These are phyloP conservation scores for Clepsis dumicolana DNA, from an alignment of 2,888 invertebrate genomes.

Conservation along the genomic window DNA sequence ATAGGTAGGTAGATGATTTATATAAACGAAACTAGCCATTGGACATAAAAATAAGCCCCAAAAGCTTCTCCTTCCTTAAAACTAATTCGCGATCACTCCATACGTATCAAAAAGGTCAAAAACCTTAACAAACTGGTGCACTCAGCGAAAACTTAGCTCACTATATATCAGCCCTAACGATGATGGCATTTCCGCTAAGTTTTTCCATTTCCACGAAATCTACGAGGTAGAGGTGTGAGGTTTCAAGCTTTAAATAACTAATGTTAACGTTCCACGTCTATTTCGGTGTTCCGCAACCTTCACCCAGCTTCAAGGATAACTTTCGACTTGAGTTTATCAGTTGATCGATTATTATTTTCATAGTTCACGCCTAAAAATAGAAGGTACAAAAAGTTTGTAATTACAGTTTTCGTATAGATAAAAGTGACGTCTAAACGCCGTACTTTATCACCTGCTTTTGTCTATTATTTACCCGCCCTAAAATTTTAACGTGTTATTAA, in stretches of 20 bases:
- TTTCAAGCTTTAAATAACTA: slow-evolving; percentile 37
- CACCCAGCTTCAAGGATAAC: slow-evolving; percentile 14
- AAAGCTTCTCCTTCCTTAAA: too few relatives aligned
- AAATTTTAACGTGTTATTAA: too few relatives aligned
- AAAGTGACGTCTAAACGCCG: not conserved
- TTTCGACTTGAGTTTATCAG: slow-evolving; percentile 17
- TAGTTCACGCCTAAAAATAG: not conserved
- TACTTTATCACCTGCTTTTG: not conserved
- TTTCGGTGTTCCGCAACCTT: slow-evolving; percentile 26
- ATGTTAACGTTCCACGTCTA: slow-evolving; percentile 31
- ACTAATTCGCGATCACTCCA: too few relatives aligned
- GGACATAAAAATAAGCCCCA: too few relatives aligned
- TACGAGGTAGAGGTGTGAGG: slow-evolving; percentile 20
- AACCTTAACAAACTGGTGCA: not conserved
- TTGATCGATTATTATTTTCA: not conserved
- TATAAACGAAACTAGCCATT: too few relatives aligned
- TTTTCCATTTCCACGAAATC: slow-evolving; percentile 27
- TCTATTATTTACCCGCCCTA: too few relatives aligned
- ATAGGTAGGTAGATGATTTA: not conserved
- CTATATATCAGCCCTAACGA: not conserved
- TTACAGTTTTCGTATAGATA: not conserved
- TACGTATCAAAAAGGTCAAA: too few relatives aligned
- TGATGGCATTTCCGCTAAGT: slow-evolving; percentile 15
- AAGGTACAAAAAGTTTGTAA: not conserved
- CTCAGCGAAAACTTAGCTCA: not conserved